Evolutionary conservation across 2,113 vertebrate genomes (phyloP).

Genomic region (Malurus cyaneus): DNA sequence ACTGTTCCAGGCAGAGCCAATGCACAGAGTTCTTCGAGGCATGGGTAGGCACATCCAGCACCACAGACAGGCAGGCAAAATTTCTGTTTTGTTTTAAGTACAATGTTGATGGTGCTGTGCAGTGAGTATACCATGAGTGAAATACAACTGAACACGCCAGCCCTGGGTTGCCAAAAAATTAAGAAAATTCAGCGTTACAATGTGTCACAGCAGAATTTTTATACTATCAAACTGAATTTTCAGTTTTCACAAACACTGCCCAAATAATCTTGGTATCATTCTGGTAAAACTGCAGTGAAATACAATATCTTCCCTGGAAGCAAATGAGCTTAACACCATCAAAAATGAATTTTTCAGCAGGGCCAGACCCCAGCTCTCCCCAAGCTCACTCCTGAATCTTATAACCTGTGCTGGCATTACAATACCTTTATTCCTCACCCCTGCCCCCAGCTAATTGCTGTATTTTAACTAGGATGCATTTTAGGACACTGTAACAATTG

Average conservation of each 20-base stretch:
- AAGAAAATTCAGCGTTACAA: neutral
- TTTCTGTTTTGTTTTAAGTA: neutral
- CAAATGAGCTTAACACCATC: neutral
- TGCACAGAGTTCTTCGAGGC: rapidly evolving
- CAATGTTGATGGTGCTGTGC: neutral
- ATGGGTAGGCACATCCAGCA: neutral
- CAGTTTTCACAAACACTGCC: neutral
- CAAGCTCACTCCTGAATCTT: neutral
- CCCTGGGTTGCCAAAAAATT: neutral
- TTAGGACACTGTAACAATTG: neutral
- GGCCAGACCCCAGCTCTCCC: neutral
- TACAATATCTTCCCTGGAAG: neutral
- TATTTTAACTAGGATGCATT: neutral
- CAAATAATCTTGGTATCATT: neutral
- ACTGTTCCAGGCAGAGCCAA: neutral
- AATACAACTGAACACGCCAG: neutral
- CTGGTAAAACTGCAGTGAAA: neutral
- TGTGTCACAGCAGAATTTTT: neutral
- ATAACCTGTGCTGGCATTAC: neutral
- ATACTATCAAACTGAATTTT: neutral
- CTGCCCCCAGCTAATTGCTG: neutral
- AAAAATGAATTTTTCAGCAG: neutral
- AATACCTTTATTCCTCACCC: neutral
- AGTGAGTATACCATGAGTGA: neutral
- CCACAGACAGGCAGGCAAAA: neutral